A percentile compares a stretch with the other conserved stretches of the same genome.
Conservation (phyloP, 2,888 invertebrate genomes). For the Yponomeuta malinellus region DNA sequence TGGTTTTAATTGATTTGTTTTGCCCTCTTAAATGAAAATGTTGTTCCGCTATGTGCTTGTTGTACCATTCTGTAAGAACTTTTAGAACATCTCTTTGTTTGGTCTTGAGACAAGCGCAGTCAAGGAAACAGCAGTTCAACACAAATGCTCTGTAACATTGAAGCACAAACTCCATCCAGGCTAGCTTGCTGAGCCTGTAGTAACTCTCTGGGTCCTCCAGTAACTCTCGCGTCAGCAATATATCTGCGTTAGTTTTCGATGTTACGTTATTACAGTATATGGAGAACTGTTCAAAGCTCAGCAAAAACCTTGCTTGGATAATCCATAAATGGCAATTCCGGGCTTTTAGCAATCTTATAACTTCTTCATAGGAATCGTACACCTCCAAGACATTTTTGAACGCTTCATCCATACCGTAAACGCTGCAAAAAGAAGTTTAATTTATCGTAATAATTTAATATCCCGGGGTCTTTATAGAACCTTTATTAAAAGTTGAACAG, state of each 20-base stretch:
- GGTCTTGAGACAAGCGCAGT: slow-evolving; percentile 51
- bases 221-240: slow-evolving; percentile 42
- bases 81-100: slow-evolving; percentile 35
- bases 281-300: slow-evolving; percentile 58
- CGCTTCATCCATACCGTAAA: slow-evolving; percentile 34
- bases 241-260: slow-evolving; percentile 50
- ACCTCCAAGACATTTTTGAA: slow-evolving; percentile 55
- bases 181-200: slow-evolving; percentile 58
- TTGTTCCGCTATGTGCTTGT: slow-evolving; percentile 44
- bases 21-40: slow-evolving; percentile 37
- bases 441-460: too few species aligned
- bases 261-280: slow-evolving; percentile 45
- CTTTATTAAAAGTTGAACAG: too few species aligned
- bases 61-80: slow-evolving; percentile 56
- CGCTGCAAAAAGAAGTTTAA: neutral
- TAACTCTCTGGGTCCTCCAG: slow-evolving; percentile 40
- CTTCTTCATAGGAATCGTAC: slow-evolving; percentile 55
- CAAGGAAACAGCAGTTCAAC: slow-evolving; percentile 65
- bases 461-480: too few species aligned
- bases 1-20: slow-evolving; percentile 37
- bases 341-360: slow-evolving; percentile 46
- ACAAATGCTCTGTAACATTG: slow-evolving; percentile 77
- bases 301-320: slow-evolving; percentile 51
- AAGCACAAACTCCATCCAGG: slow-evolving; percentile 78
- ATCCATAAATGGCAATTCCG: slow-evolving; percentile 54